Evolutionary conservation across 2,888 invertebrate genomes (phyloP).

Genomic region (Trachelus tabidus): DNA sequence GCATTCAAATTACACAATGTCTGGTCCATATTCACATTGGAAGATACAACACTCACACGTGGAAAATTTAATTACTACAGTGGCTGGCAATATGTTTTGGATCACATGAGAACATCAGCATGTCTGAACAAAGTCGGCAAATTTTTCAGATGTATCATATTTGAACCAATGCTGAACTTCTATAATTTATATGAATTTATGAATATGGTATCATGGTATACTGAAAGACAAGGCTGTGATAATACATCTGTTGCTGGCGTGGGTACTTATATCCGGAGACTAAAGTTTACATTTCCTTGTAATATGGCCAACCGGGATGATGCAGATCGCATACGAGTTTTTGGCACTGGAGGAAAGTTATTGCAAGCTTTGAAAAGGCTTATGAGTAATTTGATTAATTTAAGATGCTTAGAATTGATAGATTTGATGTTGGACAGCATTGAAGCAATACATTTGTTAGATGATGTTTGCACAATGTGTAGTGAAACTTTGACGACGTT

Average conservation of each 20-base stretch:
- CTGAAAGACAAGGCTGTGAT: slow-evolving; percentile 66
- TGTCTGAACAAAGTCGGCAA: slow-evolving; percentile 78
- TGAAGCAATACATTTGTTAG: slow-evolving; percentile 78
- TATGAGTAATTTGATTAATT: slow-evolving; percentile 73
- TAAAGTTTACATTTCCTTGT: slow-evolving; percentile 81
- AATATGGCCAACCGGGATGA: slow-evolving; percentile 76
- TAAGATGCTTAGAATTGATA: slow-evolving; percentile 75
- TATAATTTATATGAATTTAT: slow-evolving; percentile 87
- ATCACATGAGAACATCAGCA: slow-evolving; percentile 78
- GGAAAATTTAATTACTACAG: slow-evolving; percentile 83
- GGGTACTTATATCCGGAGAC: slow-evolving; percentile 70
- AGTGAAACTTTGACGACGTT: slow-evolving; percentile 73
- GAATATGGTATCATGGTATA: slow-evolving; percentile 82
- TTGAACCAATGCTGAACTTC: slow-evolving; percentile 81
- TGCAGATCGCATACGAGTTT: slow-evolving; percentile 73
- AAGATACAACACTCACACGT: slow-evolving; percentile 79
- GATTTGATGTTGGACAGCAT: slow-evolving; percentile 80
- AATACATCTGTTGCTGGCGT: slow-evolving; percentile 65
- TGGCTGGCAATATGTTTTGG: slow-evolving; percentile 83
- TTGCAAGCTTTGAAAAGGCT: slow-evolving; percentile 75
- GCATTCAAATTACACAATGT: slow-evolving; percentile 79
- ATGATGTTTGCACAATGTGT: slow-evolving; percentile 77
- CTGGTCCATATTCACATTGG: slow-evolving; percentile 81
- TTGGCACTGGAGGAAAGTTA: slow-evolving; percentile 82
- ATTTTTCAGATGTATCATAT: slow-evolving; percentile 74